Evolutionary conservation across 1,140 invertebrate genomes (phyloP).

Genomic region (Nasonia giraulti): DNA sequence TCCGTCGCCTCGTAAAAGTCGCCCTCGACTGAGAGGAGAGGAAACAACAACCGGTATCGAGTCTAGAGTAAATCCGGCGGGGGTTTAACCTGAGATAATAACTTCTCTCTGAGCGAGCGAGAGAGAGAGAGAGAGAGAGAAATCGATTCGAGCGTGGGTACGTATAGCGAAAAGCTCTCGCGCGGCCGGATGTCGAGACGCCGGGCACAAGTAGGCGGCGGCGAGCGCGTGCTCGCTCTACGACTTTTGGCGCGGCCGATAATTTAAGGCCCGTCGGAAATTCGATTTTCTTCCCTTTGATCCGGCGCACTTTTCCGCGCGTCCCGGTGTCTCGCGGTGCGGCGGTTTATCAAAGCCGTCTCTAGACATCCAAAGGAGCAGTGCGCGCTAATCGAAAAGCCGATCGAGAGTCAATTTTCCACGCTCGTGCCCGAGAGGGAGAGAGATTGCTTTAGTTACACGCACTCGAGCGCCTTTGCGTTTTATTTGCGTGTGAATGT

Average conservation of each 20-base stretch:
- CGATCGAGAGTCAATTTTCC: too few species aligned
- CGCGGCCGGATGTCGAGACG: slow-evolving; percentile 2
- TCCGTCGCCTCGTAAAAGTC: too few species aligned
- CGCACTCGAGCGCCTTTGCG: too few species aligned
- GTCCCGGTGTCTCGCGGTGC: too few species aligned
- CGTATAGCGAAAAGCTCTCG: neutral
- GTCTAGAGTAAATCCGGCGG: neutral
- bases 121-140: neutral
- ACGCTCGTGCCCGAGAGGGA: too few species aligned
- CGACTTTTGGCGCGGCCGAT: neutral
- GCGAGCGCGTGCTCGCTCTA: too few species aligned
- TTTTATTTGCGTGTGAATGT: too few species aligned
- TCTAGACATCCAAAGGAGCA: too few species aligned
- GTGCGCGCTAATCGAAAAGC: too few species aligned
- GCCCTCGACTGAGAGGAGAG: neutral
- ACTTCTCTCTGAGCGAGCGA: neutral
- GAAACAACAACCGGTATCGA: neutral
- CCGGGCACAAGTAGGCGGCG: neutral
- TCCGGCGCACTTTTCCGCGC: neutral
- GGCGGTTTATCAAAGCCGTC: too few species aligned
- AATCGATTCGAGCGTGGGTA: neutral
- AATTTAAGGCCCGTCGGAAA: slow-evolving; percentile 2
- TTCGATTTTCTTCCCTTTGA: slow-evolving; percentile 10
- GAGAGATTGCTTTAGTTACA: too few species aligned
- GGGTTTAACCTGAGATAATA: slow-evolving; percentile 15